These are phyloP conservation scores for Harpalus rubripes DNA, from an alignment of 2,888 invertebrate species.

Conservation along the genomic window DNA sequence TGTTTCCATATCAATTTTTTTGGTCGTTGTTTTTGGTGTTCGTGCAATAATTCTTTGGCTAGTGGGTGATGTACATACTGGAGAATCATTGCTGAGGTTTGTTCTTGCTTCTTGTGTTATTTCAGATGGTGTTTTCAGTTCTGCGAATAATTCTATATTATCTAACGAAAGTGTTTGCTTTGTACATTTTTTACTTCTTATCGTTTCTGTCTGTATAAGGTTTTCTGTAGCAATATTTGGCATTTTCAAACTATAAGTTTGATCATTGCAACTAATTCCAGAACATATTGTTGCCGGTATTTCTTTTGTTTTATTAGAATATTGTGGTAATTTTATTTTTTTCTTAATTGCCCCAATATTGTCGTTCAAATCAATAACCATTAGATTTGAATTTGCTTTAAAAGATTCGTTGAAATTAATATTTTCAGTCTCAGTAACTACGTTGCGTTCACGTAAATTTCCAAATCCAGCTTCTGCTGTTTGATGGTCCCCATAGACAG, in stretches of 20 bases:
- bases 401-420: not conserved
- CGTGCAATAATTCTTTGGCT: not conserved
- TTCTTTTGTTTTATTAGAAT: not conserved
- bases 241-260: not conserved
- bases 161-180: slow-evolving; percentile 13
- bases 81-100: slow-evolving; percentile 12
- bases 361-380: not conserved
- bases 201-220: slow-evolving; percentile 10
- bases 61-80: not conserved
- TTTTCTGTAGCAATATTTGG: slow-evolving; percentile 5
- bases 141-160: slow-evolving; percentile 2
- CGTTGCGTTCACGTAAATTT: not conserved
- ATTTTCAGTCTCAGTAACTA: not conserved
- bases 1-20: slow-evolving; percentile 36
- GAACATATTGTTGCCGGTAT: not conserved
- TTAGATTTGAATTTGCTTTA: not conserved
- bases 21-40: slow-evolving; percentile 1
- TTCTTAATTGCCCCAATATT: not conserved
- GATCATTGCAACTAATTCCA: slow-evolving; percentile 12
- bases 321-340: not conserved
- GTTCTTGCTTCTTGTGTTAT: slow-evolving; percentile 7
- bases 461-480: slow-evolving; percentile 39
- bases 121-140: slow-evolving; percentile 15
- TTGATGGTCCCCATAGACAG: slow-evolving; percentile 27
- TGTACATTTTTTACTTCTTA: not conserved